Evolutionary conservation across 2,113 vertebrate genomes (phyloP).

Genomic region (Globicephala melas): DNA sequence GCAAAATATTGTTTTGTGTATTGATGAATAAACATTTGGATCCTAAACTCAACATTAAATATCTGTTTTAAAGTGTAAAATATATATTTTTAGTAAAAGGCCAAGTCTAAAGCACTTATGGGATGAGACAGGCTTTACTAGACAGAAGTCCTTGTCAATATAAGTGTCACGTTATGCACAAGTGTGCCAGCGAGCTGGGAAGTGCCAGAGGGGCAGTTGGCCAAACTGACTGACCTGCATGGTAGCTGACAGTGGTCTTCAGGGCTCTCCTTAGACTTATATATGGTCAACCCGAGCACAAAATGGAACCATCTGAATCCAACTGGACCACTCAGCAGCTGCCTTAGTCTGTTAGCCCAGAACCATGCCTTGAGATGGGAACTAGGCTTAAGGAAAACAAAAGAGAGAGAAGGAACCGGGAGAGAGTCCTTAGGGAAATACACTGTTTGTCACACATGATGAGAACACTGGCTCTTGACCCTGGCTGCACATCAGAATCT

Average conservation of each 20-base stretch:
- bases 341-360: neutral
- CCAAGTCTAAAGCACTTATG: neutral
- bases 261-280: neutral
- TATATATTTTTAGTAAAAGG: neutral
- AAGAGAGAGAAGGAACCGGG: neutral
- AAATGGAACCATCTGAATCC: neutral
- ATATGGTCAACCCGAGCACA: neutral
- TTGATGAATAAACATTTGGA: neutral
- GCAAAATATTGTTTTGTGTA: neutral
- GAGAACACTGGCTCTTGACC: neutral
- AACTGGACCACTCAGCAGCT: neutral
- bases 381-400: neutral
- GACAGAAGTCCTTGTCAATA: neutral
- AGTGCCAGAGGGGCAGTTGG: neutral
- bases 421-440: neutral
- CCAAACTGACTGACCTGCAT: neutral
- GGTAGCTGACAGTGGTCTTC: neutral
- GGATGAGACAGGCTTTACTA: neutral
- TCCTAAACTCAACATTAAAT: neutral
- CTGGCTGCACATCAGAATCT: neutral
- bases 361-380: neutral
- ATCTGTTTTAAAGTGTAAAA: slow-evolving; percentile 12
- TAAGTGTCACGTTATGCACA: neutral
- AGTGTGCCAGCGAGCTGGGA: neutral
- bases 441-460: neutral